Conservation (phyloP, 2,888 invertebrate genomes). For the Cylloceria caligata region DNA sequence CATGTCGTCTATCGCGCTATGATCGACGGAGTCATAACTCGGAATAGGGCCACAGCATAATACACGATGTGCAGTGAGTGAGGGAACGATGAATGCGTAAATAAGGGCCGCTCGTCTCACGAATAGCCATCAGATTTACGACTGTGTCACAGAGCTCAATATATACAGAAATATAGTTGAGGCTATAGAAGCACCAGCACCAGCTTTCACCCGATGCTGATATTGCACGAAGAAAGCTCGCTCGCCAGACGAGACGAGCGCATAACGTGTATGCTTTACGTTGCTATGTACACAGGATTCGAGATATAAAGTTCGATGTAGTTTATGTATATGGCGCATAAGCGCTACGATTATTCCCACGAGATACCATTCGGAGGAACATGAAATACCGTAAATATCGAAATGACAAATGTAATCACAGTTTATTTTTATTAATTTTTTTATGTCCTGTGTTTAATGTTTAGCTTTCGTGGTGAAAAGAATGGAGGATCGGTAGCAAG, state of each 20-base stretch:
- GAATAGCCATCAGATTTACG: slow-evolving; percentile 63
- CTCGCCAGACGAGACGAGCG: slow-evolving; percentile 51
- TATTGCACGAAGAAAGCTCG: slow-evolving; percentile 68
- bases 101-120: slow-evolving; percentile 50
- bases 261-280: slow-evolving; percentile 56
- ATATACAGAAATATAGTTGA: slow-evolving; percentile 36
- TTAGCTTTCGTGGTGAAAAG: no score
- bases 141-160: slow-evolving; percentile 58
- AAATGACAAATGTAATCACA: background rate
- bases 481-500: no score
- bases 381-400: background rate
- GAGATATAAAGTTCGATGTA: slow-evolving; percentile 29
- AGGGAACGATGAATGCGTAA: slow-evolving; percentile 49
- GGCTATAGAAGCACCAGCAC: slow-evolving; percentile 18
- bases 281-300: slow-evolving; percentile 34
- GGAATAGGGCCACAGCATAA: no score
- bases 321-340: slow-evolving; percentile 10
- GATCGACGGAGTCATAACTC: no score
- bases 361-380: slow-evolving; percentile 50
- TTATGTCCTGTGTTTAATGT: no score
- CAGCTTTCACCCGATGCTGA: slow-evolving; percentile 65
- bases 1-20: no score
- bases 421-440: no score
- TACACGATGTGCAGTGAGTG: background rate
- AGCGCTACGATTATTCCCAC: slow-evolving; percentile 58